Conservation (phyloP, 2,113 vertebrate species). For the Cynopterus brachyotis region DNA sequence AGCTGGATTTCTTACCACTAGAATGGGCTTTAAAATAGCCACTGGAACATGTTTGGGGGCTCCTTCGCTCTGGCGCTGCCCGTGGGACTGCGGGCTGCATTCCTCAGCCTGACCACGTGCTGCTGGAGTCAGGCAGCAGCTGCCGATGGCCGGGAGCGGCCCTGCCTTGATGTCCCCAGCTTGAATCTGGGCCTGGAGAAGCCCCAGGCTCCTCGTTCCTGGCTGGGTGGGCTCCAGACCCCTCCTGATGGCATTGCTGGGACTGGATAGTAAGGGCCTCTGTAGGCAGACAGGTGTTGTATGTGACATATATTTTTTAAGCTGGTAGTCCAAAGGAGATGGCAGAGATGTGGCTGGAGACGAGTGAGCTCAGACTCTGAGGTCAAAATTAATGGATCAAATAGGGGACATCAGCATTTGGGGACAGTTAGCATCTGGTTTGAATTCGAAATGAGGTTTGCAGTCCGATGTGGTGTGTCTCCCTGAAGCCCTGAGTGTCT, state of each 20-base stretch:
- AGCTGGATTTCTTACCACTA: too few relatives aligned
- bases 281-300: neutral
- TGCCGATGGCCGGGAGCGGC: fast-evolving
- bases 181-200: neutral
- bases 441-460: neutral
- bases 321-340: neutral
- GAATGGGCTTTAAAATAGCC: neutral
- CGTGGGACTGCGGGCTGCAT: neutral
- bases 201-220: neutral
- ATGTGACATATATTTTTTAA: neutral
- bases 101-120: neutral
- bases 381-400: neutral
- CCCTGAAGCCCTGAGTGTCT: neutral
- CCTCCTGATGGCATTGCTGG: neutral
- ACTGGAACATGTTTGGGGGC: neutral
- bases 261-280: neutral
- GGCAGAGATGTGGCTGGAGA: neutral
- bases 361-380: fast-evolving
- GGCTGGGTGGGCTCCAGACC: neutral
- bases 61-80: neutral
- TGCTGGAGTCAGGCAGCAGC: neutral
- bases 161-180: neutral
- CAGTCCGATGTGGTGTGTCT: neutral
- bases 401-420: neutral
- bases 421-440: neutral